Evolutionary conservation across 2,113 vertebrate genomes (phyloP).

Genomic region (Mirounga angustirostris): DNA sequence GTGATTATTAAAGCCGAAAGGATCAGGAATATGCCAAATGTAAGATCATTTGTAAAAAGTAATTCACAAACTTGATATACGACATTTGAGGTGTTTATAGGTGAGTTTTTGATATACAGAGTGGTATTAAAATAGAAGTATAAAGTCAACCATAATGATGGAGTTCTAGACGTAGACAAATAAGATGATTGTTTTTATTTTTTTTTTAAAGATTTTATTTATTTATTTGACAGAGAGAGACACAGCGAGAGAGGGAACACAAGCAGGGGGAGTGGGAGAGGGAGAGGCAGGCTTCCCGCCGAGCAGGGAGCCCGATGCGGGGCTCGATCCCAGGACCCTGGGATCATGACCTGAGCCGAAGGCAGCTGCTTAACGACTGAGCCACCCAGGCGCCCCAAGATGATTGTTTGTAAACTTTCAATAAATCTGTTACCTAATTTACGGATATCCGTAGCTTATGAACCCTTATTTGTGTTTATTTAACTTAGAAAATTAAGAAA

Average conservation of each 20-base stretch:
- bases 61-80: slow-evolving; percentile 45
- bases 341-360: too few relatives aligned
- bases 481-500: slow-evolving; percentile 22
- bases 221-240: too few relatives aligned
- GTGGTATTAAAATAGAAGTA: slow-evolving; percentile 76
- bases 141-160: slow-evolving; percentile 76
- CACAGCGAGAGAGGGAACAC: too few relatives aligned
- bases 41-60: slow-evolving; percentile 64
- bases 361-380: too few relatives aligned
- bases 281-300: too few relatives aligned
- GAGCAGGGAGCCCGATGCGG: too few relatives aligned
- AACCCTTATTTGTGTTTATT: slow-evolving; percentile 6
- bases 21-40: neutral
- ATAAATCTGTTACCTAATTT: neutral
- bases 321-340: too few relatives aligned
- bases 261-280: too few relatives aligned
- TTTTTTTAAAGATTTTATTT: too few relatives aligned
- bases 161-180: slow-evolving; percentile 67
- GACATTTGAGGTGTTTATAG: slow-evolving; percentile 71
- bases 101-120: slow-evolving; percentile 72
- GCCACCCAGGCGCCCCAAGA: slow-evolving; percentile 16
- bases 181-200: slow-evolving; percentile 79
- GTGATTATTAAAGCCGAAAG: slow-evolving; percentile 30
- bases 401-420: slow-evolving; percentile 83
- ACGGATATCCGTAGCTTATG: neutral